Evolutionary conservation across 2,888 invertebrate genomes (phyloP).

Genomic region (Ischnus inquisitorius): DNA sequence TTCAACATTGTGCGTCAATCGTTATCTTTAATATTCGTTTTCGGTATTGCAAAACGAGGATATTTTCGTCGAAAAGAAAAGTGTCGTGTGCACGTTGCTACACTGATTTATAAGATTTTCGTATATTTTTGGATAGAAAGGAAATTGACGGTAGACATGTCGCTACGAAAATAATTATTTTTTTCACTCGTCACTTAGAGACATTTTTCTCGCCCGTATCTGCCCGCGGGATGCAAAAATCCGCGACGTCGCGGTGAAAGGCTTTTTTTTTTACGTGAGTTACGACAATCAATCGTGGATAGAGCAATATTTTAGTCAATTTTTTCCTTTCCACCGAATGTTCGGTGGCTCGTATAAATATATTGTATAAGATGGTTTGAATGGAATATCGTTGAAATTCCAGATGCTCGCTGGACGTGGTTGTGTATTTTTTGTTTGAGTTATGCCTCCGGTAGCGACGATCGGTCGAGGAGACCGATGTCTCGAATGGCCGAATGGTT

Average conservation of each 20-base stretch:
- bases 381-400: not conserved
- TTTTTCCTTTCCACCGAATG: not conserved
- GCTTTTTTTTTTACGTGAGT: not conserved
- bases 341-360: not conserved
- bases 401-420: constrained; percentile 3
- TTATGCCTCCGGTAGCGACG: not conserved
- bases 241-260: not conserved
- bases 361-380: not conserved
- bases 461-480: not conserved
- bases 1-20: too few relatives aligned
- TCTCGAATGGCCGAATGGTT: not conserved
- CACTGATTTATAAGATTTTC: not conserved
- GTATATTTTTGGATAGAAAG: not conserved
- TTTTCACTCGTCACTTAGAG: not conserved
- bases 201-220: not conserved
- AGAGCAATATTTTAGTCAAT: not conserved
- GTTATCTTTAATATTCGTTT: too few relatives aligned
- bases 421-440: not conserved
- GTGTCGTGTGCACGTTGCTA: not conserved
- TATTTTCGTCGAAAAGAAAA: not conserved
- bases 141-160: not conserved
- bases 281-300: constrained; percentile 1
- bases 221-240: not conserved
- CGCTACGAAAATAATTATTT: not conserved
- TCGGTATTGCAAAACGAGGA: not conserved